Evolutionary conservation across 2,888 invertebrate species (phyloP), one percentile per base, ranked within the genome.

Genomic region (Harpagoxenus sublaevis): DNA sequence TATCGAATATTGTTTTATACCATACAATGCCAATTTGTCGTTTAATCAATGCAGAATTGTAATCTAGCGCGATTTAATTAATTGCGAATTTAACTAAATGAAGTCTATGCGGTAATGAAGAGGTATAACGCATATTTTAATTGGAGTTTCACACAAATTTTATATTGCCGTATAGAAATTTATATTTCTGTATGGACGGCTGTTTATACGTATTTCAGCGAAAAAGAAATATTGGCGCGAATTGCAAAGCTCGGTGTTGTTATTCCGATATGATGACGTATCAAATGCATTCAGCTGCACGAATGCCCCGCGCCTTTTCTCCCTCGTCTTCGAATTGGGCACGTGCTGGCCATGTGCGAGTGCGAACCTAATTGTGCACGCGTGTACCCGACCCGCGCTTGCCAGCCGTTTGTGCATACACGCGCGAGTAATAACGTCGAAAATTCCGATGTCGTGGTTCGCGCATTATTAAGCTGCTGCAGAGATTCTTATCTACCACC

Each of bases 291-390:
- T 39, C 39, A 51, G 42, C 60, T 51, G 51, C 73, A 28, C 45
- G 55, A 79, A 70, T 18, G 45, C 18, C 42, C 18, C 42, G n/a
- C 8, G 35, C 28, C 60, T 84, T 81, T 83, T 85, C 88, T 83
- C 75, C 18, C 55, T 82, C 83, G 78, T 73, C 84, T 84, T 71
- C 51, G 74, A 81, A 81, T 66, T 81, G 78, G 84, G 77, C 92
- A 92, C 92, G 92, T 92, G 92, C 87, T 83, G 86, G 75, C 89
- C 92, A 91, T 89, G 89, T 91, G 92, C 89, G 84, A 78, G 70
- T 60, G 75, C 74, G 81, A 85, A 75, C 68, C 79, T 87, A 88
- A 89, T 87, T 86, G 85, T 79, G 74, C 84, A 77, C 84, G 79
- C 84, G 63, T 45, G 79, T 77, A 45, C 63, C 23, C 82, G 65